Evolutionary conservation across 2,888 invertebrate genomes (phyloP).

Genomic region (Liodrosophila aerea): DNA sequence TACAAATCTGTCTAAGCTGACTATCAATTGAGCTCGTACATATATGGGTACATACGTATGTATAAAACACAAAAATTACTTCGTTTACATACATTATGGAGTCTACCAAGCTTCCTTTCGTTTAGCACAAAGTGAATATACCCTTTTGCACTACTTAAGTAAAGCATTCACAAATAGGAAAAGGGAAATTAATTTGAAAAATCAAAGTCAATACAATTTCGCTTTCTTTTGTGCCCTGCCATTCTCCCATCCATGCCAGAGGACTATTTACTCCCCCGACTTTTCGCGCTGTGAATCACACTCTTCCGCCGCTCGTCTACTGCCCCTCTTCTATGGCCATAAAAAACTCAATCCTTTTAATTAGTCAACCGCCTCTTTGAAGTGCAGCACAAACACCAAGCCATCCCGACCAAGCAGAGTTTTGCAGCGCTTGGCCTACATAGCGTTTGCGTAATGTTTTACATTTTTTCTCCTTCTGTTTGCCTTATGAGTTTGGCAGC

Average conservation of each 20-base stretch:
- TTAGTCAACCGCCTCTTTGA: conserved; percentile 57
- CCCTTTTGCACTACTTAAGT: no score
- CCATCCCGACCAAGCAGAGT: conserved; percentile 10
- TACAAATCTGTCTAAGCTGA: no score
- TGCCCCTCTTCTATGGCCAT: neutral
- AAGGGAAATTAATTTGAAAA: conserved; percentile 59
- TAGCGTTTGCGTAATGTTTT: conserved; percentile 73
- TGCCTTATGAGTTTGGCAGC: conserved; percentile 59
- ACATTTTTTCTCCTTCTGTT: conserved; percentile 42
- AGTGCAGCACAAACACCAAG: conserved; percentile 61
- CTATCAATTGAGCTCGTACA: no score
- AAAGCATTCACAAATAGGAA: conserved; percentile 15
- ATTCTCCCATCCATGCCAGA: neutral
- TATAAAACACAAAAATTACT: no score
- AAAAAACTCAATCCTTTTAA: conserved; percentile 44
- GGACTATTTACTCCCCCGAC: conserved; percentile 15
- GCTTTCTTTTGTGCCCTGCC: conserved; percentile 52
- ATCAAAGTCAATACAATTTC: conserved; percentile 75
- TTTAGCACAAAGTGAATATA: no score
- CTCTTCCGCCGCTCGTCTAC: neutral
- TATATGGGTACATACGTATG: no score
- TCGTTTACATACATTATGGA: no score
- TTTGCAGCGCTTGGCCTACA: conserved; percentile 67
- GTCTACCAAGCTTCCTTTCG: no score
- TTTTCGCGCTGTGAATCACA: conserved; percentile 37